A percentile compares a stretch with the other conserved stretches of the same genome.
phyloP scores from a whole-genome alignment of 1,140 invertebrate genomes.

The Drosophila miranda region DNA sequence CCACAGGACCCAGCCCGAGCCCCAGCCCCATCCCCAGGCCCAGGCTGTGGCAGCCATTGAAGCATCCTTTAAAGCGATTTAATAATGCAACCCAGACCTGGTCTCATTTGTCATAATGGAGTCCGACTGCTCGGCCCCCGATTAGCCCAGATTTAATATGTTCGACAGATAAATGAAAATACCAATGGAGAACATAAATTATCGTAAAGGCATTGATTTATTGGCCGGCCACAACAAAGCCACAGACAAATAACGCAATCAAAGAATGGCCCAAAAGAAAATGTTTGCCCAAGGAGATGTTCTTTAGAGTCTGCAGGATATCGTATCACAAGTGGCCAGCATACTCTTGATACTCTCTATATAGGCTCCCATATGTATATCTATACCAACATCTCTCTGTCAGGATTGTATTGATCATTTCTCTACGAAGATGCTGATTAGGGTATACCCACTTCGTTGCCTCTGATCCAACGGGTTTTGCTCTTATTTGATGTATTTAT shows the following conservation, averaged over 20 bases:
- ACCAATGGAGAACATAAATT: conserved; percentile 65
- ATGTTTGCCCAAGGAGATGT: conserved; percentile 4
- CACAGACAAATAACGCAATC: conserved; percentile 25
- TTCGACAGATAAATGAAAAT: conserved; percentile 70
- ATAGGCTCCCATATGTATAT: too few species aligned
- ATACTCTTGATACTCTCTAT: not conserved
- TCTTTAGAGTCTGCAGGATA: not conserved
- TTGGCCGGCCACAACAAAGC: conserved; percentile 57
- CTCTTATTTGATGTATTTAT: conserved; percentile 33
- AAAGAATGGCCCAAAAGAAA: conserved; percentile 19
- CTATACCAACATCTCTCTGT: too few species aligned
- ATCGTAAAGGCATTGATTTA: conserved; percentile 53
- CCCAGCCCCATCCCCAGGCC: not conserved
- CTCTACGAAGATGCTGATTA: not conserved
- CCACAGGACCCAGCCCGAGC: too few species aligned
- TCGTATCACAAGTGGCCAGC: too few species aligned
- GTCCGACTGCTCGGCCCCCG: conserved; percentile 3
- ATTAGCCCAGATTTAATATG: conserved; percentile 34
- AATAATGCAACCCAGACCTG: conserved; percentile 34
- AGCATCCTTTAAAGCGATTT: conserved; percentile 45
- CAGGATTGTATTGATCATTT: not conserved
- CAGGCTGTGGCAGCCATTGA: not conserved
- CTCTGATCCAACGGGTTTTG: not conserved
- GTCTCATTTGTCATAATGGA: conserved; percentile 37
- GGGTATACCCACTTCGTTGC: conserved; percentile 14